A percentile compares a stretch with the other conserved stretches of the same genome.
Conservation (phyloP, 2,888 invertebrate genomes). For the Gastracanthus pulcherrimus region DNA sequence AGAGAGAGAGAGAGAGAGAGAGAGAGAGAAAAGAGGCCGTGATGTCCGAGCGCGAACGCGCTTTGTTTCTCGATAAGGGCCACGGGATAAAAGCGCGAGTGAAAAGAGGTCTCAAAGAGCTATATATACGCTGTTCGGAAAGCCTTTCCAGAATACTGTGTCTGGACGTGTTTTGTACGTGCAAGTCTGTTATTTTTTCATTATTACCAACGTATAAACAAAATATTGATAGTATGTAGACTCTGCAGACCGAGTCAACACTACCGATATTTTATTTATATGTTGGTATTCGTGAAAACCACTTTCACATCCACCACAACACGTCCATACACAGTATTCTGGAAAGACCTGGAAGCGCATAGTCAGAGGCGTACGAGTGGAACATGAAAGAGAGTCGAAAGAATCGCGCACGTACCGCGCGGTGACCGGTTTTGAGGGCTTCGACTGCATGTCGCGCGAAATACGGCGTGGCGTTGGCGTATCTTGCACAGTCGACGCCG, state of each 20-base stretch:
- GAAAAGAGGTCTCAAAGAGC: neutral
- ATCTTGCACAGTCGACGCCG: neutral
- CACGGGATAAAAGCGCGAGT: neutral
- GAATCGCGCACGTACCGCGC: neutral
- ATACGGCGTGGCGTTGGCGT: neutral
- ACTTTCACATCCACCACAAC: too few species aligned
- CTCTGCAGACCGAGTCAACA: neutral
- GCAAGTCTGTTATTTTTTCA: neutral
- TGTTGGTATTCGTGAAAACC: too few species aligned
- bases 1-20: neutral
- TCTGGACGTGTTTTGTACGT: neutral
- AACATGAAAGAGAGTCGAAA: neutral
- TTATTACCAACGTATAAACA: too few species aligned
- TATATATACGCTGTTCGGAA: neutral
- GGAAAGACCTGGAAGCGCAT: too few species aligned
- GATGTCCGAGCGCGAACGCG: neutral
- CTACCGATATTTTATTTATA: too few species aligned
- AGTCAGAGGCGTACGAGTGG: too few species aligned
- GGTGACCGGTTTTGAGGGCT: neutral
- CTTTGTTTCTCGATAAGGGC: conserved; percentile 2
- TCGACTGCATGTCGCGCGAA: neutral
- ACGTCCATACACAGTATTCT: too few species aligned
- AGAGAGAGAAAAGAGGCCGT: neutral
- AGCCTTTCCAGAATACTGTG: neutral
- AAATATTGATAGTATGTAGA: too few species aligned